Evolutionary conservation across 2,888 invertebrate species (phyloP).

Genomic region (Dryocosmus kuriphilus): DNA sequence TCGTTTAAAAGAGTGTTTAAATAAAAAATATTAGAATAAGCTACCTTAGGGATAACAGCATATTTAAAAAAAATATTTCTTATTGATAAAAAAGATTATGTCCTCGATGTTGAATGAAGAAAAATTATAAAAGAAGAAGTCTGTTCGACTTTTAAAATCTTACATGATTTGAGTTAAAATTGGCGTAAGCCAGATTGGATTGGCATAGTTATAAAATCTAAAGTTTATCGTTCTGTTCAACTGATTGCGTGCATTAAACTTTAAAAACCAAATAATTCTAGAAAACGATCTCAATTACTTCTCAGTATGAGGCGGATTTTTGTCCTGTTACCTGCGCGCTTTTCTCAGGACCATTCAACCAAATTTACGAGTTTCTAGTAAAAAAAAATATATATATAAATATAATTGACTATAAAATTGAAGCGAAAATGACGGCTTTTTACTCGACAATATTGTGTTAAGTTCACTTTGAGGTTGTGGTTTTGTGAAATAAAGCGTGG

Average conservation of each 20-base stretch:
- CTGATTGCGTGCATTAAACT: neutral
- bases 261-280: neutral
- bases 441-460: neutral
- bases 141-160: too few relatives aligned
- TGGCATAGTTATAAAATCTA: neutral
- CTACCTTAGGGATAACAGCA: too few relatives aligned
- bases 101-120: too few relatives aligned
- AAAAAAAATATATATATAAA: too few relatives aligned
- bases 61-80: too few relatives aligned
- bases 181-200: too few relatives aligned
- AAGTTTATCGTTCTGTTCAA: neutral
- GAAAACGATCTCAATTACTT: neutral
- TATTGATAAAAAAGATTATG: too few relatives aligned
- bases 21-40: too few relatives aligned
- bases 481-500: slow-evolving; percentile 11
- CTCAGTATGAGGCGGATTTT: too few relatives aligned
- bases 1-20: too few relatives aligned
- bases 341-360: slow-evolving; percentile 6
- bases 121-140: too few relatives aligned
- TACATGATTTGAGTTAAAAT: too few relatives aligned
- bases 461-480: neutral
- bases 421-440: neutral
- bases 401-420: neutral
- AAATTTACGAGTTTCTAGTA: slow-evolving; percentile 27
- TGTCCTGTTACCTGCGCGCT: neutral